These are phyloP conservation scores for Lepeophtheirus salmonis DNA, from an alignment of 1,140 invertebrate species.

Conservation along the genomic window DNA sequence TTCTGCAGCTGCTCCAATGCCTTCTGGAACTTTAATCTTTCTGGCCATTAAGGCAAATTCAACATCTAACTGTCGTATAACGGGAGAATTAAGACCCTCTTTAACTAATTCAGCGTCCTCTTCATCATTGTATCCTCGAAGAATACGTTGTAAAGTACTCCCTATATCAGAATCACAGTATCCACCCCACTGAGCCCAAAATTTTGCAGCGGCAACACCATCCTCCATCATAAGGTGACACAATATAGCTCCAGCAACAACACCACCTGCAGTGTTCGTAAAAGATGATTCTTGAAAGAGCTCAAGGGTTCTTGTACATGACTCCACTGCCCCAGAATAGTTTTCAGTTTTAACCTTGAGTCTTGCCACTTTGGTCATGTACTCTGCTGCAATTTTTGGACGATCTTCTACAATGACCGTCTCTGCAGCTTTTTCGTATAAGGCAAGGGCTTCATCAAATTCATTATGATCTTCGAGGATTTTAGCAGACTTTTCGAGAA, in stretches of 20 bases:
- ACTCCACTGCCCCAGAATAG: not conserved
- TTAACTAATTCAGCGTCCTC: constrained; percentile 4
- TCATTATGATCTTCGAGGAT: not conserved
- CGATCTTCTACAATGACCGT: constrained; percentile 5
- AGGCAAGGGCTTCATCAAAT: not conserved
- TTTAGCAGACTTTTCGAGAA: constrained; percentile 11
- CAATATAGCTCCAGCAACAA: not conserved
- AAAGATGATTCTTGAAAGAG: not conserved
- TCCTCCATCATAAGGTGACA: constrained; percentile 5
- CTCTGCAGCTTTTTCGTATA: constrained; percentile 11
- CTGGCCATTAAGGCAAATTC: not conserved
- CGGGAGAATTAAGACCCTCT: not conserved
- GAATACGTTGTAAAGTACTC: not conserved
- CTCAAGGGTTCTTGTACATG: not conserved
- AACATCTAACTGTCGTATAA: constrained; percentile 8
- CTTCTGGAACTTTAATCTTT: not conserved
- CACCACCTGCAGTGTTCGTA: not conserved
- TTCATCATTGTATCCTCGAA: not conserved
- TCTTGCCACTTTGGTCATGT: not conserved
- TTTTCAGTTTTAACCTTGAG: not conserved
- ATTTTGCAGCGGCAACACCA: not conserved
- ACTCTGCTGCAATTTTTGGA: not conserved
- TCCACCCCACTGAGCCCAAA: not conserved
- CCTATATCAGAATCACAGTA: constrained; percentile 4
- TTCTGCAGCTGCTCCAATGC: constrained; percentile 5